phyloP scores from a whole-genome alignment of 2,888 invertebrate species.

The Polymixis flavicincta region DNA sequence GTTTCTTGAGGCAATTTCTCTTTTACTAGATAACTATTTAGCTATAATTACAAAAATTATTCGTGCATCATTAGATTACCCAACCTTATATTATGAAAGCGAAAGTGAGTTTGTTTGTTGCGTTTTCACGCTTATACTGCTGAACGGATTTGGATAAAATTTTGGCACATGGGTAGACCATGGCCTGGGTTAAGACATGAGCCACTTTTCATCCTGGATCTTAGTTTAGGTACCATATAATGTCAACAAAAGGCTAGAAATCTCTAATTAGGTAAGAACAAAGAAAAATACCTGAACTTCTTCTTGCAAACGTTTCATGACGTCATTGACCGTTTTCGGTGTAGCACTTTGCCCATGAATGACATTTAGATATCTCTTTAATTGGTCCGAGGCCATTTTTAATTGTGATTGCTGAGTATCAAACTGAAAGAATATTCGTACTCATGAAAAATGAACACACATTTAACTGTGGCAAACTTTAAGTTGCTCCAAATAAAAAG shows the following conservation, averaged over 20 bases:
- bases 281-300: slow-evolving; percentile 91
- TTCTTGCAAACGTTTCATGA: slow-evolving; percentile 94
- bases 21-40: slow-evolving; percentile 93
- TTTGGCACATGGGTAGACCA: too few species aligned
- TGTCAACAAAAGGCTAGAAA: not conserved
- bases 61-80: not conserved
- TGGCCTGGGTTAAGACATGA: too few species aligned
- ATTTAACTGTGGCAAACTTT: not conserved
- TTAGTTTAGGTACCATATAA: too few species aligned
- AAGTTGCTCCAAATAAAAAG: not conserved
- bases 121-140: too few species aligned
- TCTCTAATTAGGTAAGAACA: slow-evolving; percentile 5
- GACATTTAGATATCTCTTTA: slow-evolving; percentile 92
- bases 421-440: slow-evolving; percentile 76
- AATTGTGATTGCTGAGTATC: slow-evolving; percentile 86
- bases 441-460: not conserved
- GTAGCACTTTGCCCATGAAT: slow-evolving; percentile 88
- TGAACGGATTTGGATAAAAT: too few species aligned
- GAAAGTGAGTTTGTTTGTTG: not conserved
- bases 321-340: slow-evolving; percentile 90
- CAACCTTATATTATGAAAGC: not conserved
- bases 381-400: slow-evolving; percentile 88
- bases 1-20: slow-evolving; percentile 95
- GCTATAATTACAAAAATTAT: slow-evolving; percentile 71
- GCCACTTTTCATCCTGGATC: not conserved